Conservation (phyloP, 1,140 invertebrate species). For the Palaemon carinicauda region DNA sequence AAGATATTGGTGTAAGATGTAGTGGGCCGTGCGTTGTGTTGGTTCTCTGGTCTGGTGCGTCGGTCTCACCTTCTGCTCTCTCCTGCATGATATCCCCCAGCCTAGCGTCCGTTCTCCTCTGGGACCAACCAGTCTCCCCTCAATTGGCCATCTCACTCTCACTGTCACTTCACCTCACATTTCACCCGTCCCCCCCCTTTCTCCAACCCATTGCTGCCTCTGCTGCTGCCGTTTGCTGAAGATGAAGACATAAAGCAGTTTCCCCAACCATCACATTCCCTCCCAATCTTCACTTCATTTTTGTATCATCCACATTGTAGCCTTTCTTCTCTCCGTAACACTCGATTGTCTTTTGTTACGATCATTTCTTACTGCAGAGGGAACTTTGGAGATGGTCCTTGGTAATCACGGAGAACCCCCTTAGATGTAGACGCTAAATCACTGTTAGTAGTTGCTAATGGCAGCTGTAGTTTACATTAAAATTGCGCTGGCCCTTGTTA, state of each 20-base stretch:
- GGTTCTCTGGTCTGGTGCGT: slow-evolving; percentile 40
- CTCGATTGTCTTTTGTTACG: slow-evolving; percentile 50
- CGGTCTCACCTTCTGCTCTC: slow-evolving; percentile 26
- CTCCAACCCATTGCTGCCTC: slow-evolving; percentile 3
- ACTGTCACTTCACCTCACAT: slow-evolving; percentile 3
- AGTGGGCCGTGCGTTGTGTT: slow-evolving; percentile 50
- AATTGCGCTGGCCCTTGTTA: slow-evolving; percentile 52
- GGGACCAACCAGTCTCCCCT: slow-evolving; percentile 39
- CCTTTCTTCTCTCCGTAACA: slow-evolving; percentile 44
- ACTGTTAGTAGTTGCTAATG: slow-evolving; percentile 48
- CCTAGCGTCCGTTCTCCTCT: slow-evolving; percentile 44
- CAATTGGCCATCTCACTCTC: background rate
- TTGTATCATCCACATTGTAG: slow-evolving; percentile 35
- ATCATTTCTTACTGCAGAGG: slow-evolving; percentile 50
- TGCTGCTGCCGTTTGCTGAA: slow-evolving; percentile 15
- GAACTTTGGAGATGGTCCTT: slow-evolving; percentile 55
- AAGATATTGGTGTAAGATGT: no score
- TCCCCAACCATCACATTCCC: slow-evolving; percentile 11
- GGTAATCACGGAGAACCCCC: slow-evolving; percentile 47
- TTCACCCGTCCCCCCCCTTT: background rate
- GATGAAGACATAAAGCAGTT: background rate
- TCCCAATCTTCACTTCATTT: slow-evolving; percentile 6
- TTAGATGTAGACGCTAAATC: slow-evolving; percentile 52
- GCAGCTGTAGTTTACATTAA: slow-evolving; percentile 43
- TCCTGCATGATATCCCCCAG: slow-evolving; percentile 45